Percentiles rank a stretch among this genome's conserved stretches.
These are phyloP conservation scores for Calcarius lapponicus DNA, from an alignment of 2,797 vertebrate species.

Conservation along the genomic window DNA sequence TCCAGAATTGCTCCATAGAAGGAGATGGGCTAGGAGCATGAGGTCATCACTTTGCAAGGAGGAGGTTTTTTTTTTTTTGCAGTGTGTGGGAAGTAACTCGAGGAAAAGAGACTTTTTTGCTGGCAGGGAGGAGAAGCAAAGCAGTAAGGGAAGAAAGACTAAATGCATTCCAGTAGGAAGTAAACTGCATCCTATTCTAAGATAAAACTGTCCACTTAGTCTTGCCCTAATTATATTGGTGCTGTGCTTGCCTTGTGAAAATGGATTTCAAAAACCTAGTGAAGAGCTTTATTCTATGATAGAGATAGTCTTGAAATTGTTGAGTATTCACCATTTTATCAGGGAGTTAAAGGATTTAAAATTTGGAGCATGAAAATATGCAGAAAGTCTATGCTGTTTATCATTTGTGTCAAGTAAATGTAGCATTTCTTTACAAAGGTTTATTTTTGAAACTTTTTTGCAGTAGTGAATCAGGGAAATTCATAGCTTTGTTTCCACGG, in stretches of 20 bases:
- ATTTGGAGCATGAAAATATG: background rate
- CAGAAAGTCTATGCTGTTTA: background rate
- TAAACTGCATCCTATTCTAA: background rate
- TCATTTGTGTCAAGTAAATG: background rate
- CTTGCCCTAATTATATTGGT: background rate
- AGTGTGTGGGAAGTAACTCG: background rate
- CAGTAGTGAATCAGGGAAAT: background rate
- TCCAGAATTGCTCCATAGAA: constrained; percentile 9
- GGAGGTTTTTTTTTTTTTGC: background rate
- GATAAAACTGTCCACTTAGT: background rate
- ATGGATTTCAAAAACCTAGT: background rate
- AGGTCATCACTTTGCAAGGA: constrained; percentile 31
- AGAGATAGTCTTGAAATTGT: background rate
- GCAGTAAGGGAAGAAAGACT: background rate
- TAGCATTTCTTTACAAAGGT: background rate
- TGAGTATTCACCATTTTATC: background rate
- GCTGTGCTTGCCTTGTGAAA: background rate
- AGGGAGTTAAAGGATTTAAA: background rate
- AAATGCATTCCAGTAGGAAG: background rate
- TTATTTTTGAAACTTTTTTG: background rate
- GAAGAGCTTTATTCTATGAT: background rate
- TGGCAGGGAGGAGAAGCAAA: background rate
- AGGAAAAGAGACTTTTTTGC: background rate
- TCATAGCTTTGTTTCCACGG: background rate
- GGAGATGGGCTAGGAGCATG: constrained; percentile 38